phyloP scores from a whole-genome alignment of 2,888 invertebrate genomes.

The Agonopterix alstromeriana region DNA sequence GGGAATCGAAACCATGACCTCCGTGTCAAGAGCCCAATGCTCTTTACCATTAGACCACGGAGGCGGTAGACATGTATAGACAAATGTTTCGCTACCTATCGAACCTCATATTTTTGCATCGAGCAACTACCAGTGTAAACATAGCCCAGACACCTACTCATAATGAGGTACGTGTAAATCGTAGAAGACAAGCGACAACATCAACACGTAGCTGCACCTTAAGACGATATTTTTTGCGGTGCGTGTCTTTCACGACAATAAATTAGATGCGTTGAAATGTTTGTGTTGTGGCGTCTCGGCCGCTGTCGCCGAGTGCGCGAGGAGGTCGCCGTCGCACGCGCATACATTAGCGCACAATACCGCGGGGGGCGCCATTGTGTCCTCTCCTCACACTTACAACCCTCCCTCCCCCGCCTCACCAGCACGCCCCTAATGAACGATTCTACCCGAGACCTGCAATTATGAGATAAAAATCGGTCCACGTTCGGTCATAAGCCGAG shows the following conservation, averaged over 20 bases:
- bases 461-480: conserved; percentile 62
- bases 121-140: no score
- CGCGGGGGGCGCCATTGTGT: conserved; percentile 66
- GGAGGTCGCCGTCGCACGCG: conserved; percentile 45
- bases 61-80: no score
- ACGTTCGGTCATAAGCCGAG: conserved; percentile 28
- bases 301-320: conserved; percentile 44
- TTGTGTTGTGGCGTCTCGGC: conserved; percentile 60
- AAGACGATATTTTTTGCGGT: conserved; percentile 63
- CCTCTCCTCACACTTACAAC: conserved; percentile 41
- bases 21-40: no score
- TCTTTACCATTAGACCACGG: no score
- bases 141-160: no score
- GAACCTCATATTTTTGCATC: no score
- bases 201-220: conserved; percentile 34
- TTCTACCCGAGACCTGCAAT: conserved; percentile 60
- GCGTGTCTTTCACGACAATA: conserved; percentile 52
- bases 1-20: no score
- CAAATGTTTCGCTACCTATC: no score
- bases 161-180: no score
- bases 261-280: conserved; percentile 74
- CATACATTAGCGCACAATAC: conserved; percentile 67
- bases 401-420: conserved; percentile 13
- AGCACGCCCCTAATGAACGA: conserved; percentile 58
- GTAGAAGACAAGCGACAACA: conserved; percentile 1